Conservation (phyloP, 2,888 invertebrate species). For the Drosophila mimetica region DNA sequence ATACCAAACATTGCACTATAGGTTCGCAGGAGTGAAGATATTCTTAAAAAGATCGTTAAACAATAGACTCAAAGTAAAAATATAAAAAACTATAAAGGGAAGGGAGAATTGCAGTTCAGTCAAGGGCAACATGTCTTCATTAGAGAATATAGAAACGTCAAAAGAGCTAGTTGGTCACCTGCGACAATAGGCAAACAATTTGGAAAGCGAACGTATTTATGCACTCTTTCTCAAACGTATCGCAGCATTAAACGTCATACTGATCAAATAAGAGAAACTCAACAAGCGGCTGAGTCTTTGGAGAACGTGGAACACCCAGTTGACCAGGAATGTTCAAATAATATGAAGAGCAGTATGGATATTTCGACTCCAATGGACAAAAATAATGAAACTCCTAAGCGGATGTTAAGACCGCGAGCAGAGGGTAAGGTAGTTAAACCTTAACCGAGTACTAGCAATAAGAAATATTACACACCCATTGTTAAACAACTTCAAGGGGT, state of each 20-base stretch:
- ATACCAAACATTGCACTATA: neutral
- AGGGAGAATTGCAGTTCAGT: neutral
- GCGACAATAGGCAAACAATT: neutral
- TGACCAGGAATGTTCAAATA: too few relatives aligned
- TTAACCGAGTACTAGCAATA: neutral
- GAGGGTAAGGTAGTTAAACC: neutral
- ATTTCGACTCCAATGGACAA: neutral
- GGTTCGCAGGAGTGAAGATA: too few relatives aligned
- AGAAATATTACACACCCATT: neutral
- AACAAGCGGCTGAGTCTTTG: neutral
- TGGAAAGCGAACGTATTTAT: neutral
- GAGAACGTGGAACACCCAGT: neutral
- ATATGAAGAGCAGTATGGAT: neutral
- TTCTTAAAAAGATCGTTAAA: too few relatives aligned
- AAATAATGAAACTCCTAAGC: neutral
- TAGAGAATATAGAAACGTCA: neutral
- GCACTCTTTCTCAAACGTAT: neutral
- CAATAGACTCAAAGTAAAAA: neutral
- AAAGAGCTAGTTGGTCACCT: neutral
- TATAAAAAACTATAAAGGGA: neutral
- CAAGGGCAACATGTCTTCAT: neutral
- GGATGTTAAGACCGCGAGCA: neutral
- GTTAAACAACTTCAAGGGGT: neutral
- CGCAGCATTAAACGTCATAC: neutral
- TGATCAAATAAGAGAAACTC: neutral